Conservation (phyloP, 2,797 vertebrate species). For the Melopsittacus undulatus region DNA sequence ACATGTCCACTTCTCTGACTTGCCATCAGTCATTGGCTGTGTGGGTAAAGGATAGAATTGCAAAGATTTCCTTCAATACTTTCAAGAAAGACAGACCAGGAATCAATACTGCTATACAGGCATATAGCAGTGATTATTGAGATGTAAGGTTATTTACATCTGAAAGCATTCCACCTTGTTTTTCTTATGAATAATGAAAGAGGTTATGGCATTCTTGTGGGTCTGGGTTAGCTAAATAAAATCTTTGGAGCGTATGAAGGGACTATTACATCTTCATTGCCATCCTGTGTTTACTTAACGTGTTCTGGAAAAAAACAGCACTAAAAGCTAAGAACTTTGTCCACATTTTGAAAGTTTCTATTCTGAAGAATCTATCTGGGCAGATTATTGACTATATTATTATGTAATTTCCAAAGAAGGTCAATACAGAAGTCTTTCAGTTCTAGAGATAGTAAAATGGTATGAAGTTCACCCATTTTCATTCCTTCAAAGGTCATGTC, state of each 20-base stretch:
- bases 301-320: not conserved
- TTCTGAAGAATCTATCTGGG: not conserved
- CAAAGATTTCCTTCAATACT: conserved; percentile 36
- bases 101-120: conserved; percentile 34
- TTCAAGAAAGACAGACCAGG: not conserved
- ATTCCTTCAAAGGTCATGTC: not conserved
- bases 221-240: conserved; percentile 8
- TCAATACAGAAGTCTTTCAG: not conserved
- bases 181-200: conserved; percentile 54
- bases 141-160: conserved; percentile 52
- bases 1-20: not conserved
- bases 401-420: not conserved
- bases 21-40: not conserved
- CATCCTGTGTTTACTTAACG: not conserved
- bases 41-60: conserved; percentile 5
- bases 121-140: conserved; percentile 7
- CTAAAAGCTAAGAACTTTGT: not conserved
- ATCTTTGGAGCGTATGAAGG: not conserved
- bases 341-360: not conserved
- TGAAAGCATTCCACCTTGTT: conserved; percentile 43
- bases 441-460: not conserved
- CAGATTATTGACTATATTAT: not conserved
- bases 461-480: not conserved
- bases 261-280: not conserved
- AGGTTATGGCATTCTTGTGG: not conserved